These are phyloP conservation scores for Rhinichthys osculus DNA, from an alignment of 2,797 vertebrate species.

Conservation along the genomic window DNA sequence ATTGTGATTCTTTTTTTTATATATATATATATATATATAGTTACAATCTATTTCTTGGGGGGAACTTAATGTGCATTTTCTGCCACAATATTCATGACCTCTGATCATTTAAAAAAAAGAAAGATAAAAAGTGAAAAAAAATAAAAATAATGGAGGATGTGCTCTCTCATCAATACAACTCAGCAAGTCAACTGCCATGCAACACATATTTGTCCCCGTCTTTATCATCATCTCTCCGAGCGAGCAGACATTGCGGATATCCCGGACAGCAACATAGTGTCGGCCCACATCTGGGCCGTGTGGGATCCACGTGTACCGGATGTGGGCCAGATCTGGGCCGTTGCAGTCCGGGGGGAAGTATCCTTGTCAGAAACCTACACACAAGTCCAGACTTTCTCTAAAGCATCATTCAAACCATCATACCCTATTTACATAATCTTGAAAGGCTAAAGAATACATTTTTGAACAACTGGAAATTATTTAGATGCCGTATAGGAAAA, in stretches of 20 bases:
- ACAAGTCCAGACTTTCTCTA: constrained; percentile 26
- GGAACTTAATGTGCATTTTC: constrained; percentile 75
- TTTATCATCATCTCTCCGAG: constrained; percentile 6
- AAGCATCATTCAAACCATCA: constrained; percentile 58
- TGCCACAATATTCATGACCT: constrained; percentile 71
- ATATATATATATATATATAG: constrained; percentile 64
- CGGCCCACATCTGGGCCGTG: no score
- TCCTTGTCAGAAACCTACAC: constrained; percentile 51
- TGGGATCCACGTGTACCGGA: no score
- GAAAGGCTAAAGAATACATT: background rate
- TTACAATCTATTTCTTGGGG: constrained; percentile 57
- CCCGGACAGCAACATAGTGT: no score
- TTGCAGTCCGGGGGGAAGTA: background rate
- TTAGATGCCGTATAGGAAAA: background rate
- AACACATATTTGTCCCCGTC: constrained; percentile 20
- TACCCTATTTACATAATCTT: constrained; percentile 43
- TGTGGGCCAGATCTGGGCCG: no score
- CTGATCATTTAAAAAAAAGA: constrained; percentile 69
- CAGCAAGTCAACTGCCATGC: constrained; percentile 44
- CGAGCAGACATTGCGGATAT: constrained; percentile 44
- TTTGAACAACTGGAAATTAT: background rate
- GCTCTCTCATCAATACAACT: constrained; percentile 34
- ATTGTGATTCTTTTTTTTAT: constrained; percentile 67
- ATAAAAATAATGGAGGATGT: constrained; percentile 48
- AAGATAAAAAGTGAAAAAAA: constrained; percentile 40